phyloP scores from a whole-genome alignment of 2,888 invertebrate genomes.

The Spilosoma lubricipeda region DNA sequence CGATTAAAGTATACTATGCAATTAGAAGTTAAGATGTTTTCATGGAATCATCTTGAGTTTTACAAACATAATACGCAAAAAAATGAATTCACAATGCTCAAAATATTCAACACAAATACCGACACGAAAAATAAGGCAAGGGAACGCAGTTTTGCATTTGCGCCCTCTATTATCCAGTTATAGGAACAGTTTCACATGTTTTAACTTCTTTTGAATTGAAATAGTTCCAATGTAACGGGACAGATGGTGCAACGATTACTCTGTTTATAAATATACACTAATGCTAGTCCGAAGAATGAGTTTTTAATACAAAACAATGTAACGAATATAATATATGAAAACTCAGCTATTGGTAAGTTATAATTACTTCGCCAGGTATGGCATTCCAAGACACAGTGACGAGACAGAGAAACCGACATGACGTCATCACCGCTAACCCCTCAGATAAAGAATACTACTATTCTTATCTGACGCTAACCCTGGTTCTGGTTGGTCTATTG shows the following conservation, averaged over 20 bases:
- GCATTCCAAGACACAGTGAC: no score
- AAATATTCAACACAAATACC: background rate
- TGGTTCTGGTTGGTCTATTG: no score
- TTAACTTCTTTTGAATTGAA: background rate
- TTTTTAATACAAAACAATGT: background rate
- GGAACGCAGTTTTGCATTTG: background rate
- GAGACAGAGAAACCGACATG: no score
- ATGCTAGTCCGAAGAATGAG: no score
- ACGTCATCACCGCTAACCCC: no score
- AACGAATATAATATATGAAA: background rate
- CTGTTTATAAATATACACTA: background rate
- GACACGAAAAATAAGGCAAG: background rate
- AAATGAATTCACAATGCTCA: background rate
- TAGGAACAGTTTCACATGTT: background rate
- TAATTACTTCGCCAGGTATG: no score
- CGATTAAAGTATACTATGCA: background rate
- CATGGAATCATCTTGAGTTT: background rate
- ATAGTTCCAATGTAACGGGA: background rate
- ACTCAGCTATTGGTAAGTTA: background rate
- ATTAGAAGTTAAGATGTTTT: no score
- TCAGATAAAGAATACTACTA: no score
- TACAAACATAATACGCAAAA: background rate
- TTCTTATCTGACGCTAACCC: no score
- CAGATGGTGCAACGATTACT: background rate
- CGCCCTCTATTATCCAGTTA: background rate